phyloP scores from a whole-genome alignment of 1,140 invertebrate genomes.

The Polyergus mexicanus region DNA sequence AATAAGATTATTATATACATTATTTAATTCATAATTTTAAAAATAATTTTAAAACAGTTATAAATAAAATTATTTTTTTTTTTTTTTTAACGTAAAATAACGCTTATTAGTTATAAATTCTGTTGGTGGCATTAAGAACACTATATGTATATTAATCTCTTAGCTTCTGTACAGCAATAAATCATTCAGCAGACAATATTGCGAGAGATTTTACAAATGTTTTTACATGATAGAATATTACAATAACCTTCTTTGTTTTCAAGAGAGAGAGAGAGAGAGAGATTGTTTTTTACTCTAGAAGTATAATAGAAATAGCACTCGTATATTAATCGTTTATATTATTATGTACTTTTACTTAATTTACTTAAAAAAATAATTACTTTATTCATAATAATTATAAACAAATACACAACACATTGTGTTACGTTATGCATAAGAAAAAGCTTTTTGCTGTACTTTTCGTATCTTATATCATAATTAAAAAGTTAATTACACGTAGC shows the following conservation, averaged over 20 bases:
- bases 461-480: constrained; percentile 5
- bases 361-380: constrained; percentile 25
- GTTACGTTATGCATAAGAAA: not conserved
- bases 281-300: constrained; percentile 54
- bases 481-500: constrained; percentile 19
- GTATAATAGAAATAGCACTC: not conserved
- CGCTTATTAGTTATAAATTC: not conserved
- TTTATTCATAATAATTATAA: constrained; percentile 21
- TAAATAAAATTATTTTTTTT: not conserved
- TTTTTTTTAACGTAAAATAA: not conserved
- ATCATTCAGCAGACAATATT: constrained; percentile 48
- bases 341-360: constrained; percentile 41
- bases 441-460: not conserved
- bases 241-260: constrained; percentile 58
- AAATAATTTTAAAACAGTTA: not conserved
- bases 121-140: not conserved
- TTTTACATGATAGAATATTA: constrained; percentile 64
- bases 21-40: not conserved
- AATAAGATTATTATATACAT: not conserved
- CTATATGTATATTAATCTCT: not conserved
- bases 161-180: constrained; percentile 41
- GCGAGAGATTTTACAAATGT: constrained; percentile 43
- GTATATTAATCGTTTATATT: not conserved
- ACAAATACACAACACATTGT: not conserved
- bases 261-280: constrained; percentile 14